A percentile compares a stretch with the other conserved stretches of the same genome.
phyloP scores from a whole-genome alignment of 2,113 vertebrate species.

The Hippocampus comes region DNA sequence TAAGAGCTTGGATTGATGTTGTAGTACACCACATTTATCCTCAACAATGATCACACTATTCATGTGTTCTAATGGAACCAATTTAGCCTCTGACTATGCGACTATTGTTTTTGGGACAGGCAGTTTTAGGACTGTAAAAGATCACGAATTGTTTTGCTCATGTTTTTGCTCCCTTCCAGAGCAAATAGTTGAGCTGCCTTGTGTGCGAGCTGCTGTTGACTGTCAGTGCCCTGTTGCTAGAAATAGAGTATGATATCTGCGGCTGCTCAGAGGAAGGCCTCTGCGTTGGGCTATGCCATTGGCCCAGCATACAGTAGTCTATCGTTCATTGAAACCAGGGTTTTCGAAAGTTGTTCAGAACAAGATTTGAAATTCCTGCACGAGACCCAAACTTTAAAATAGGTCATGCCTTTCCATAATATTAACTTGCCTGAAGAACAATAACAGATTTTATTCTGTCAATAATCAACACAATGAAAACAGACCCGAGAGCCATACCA shows the following conservation, averaged over 20 bases:
- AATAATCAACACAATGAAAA: background rate
- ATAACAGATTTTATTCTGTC: background rate
- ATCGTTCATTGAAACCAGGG: background rate
- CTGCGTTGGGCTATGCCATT: slow-evolving; percentile 23
- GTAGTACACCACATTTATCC: no score
- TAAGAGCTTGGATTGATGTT: background rate
- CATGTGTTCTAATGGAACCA: background rate
- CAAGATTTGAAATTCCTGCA: background rate
- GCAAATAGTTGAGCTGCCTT: slow-evolving; percentile 41
- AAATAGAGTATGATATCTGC: slow-evolving; percentile 48
- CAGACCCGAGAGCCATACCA: background rate
- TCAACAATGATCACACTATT: background rate
- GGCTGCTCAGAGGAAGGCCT: slow-evolving; percentile 24
- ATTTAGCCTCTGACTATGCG: slow-evolving; percentile 12
- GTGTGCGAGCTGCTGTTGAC: slow-evolving; percentile 48
- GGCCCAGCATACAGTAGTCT: slow-evolving; percentile 1
- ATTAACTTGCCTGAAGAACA: background rate
- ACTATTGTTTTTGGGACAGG: slow-evolving; percentile 2
- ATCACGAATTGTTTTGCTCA: background rate
- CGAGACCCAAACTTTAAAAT: background rate
- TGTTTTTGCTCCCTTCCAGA: slow-evolving; percentile 20
- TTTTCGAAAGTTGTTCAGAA: background rate
- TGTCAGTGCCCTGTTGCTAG: slow-evolving; percentile 32
- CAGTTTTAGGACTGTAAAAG: background rate
- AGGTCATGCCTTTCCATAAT: background rate